These are phyloP conservation scores for Meta bourneti DNA, from an alignment of 2,888 invertebrate species.

Conservation along the genomic window DNA sequence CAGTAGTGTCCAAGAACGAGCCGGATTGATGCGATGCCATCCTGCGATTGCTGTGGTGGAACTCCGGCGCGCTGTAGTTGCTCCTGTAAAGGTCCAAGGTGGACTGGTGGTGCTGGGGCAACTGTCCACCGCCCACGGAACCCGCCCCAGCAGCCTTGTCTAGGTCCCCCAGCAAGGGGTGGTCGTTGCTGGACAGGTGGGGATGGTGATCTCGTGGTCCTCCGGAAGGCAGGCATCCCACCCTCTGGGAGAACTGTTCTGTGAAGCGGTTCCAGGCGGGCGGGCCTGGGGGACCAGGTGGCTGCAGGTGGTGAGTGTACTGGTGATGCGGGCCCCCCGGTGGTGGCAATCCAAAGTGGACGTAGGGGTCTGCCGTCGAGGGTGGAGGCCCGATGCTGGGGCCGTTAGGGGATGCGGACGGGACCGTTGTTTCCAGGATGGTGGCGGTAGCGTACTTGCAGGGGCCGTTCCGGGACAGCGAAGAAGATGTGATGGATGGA, in stretches of 20 bases:
- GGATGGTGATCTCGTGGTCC: slow-evolving; percentile 60
- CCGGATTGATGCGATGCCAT: slow-evolving; percentile 29
- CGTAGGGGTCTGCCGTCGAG: slow-evolving; percentile 47
- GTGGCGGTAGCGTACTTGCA: slow-evolving; percentile 73
- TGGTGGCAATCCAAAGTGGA: slow-evolving; percentile 61
- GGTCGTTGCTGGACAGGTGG: slow-evolving; percentile 40
- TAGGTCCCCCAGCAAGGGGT: slow-evolving; percentile 55
- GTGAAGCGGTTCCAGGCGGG: slow-evolving; percentile 61
- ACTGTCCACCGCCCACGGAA: slow-evolving; percentile 1
- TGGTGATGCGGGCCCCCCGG: slow-evolving; percentile 51
- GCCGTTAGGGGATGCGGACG: slow-evolving; percentile 24
- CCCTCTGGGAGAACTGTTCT: slow-evolving; percentile 67
- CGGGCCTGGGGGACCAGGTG: slow-evolving; percentile 51
- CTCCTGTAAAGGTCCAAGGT: slow-evolving; percentile 68
- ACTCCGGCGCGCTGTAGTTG: slow-evolving; percentile 48
- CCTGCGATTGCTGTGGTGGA: slow-evolving; percentile 59
- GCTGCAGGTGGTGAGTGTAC: slow-evolving; percentile 65
- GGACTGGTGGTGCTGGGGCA: slow-evolving; percentile 51
- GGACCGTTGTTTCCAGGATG: slow-evolving; percentile 28
- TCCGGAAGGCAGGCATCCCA: slow-evolving; percentile 43
- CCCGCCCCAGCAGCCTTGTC: slow-evolving; percentile 55
- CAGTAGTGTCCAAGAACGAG: slow-evolving; percentile 50
- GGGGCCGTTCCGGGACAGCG: slow-evolving; percentile 55
- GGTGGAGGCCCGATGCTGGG: slow-evolving; percentile 42
- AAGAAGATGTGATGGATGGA: slow-evolving; percentile 25